These are phyloP conservation scores for Parochlus steinenii DNA, from an alignment of 2,888 invertebrate genomes.

Conservation along the genomic window DNA sequence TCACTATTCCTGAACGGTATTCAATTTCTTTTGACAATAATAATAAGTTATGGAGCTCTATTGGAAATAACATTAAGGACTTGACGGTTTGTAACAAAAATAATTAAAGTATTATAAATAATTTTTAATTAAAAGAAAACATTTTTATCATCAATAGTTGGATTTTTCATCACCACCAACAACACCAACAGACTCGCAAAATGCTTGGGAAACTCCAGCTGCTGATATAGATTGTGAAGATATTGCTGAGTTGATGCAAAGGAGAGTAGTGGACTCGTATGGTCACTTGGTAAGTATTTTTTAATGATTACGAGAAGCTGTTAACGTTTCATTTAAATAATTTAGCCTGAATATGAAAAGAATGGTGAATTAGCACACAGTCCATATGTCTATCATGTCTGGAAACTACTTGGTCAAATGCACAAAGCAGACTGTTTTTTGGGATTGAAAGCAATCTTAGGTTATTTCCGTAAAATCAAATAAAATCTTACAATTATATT, in stretches of 20 bases:
- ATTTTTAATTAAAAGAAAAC: too few relatives aligned
- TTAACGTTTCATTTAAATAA: conserved; percentile 14
- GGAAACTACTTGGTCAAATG: conserved; percentile 38
- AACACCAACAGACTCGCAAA: conserved; percentile 12
- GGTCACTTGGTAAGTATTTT: conserved; percentile 44
- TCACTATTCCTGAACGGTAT: conserved; percentile 24
- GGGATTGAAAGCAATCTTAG: conserved; percentile 31
- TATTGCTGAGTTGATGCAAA: conserved; percentile 49
- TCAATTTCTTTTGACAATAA: conserved; percentile 25
- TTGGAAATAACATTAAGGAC: conserved; percentile 10
- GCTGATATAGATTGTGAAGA: conserved; percentile 28
- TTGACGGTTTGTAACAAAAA: too few relatives aligned
- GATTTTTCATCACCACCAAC: conserved; percentile 6
- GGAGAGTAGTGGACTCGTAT: conserved; percentile 50
- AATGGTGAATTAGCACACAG: conserved; percentile 67
- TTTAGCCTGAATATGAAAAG: conserved; percentile 53
- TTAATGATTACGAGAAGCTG: background rate
- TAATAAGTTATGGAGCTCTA: conserved; percentile 18
- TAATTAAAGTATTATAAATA: too few relatives aligned
- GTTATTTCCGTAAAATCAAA: conserved; percentile 17
- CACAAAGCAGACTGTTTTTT: conserved; percentile 43
- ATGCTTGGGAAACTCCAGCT: conserved; percentile 11
- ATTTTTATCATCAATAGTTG: too few relatives aligned
- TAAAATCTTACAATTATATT: conserved; percentile 7
- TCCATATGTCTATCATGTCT: conserved; percentile 56